Evolutionary conservation across 1,140 invertebrate species (phyloP), one percentile per base, ranked within the genome.

Genomic region (Drosophila littoralis): DNA sequence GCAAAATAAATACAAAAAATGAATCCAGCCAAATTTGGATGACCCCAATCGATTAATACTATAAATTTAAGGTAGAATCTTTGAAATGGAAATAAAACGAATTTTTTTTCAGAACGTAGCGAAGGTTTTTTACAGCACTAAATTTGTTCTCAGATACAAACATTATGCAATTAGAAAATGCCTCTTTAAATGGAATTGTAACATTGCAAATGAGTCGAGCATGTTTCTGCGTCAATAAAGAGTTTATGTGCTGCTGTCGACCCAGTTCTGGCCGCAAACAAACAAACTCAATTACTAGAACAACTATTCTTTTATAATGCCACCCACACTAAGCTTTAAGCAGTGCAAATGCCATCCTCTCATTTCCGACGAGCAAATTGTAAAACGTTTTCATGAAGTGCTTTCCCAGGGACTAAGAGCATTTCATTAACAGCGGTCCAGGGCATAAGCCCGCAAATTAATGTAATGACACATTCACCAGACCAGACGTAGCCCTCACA

Each of bases 401-500:
- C 43, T 67, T 71, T 58, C 15, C 33, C 35, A 28, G 46, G 13
- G 48, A 50, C 50, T 73, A 65, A 50, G 33, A 69, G 79, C 69
- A 66, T 73, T 81, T 66, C 79, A 81, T 81, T 81, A 81, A 65
- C 66, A 66, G 57, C 61, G 43, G 15, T 48, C 40, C 60, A 67
- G 58, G 54, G 61, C 76, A 64, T 84, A 77, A 83, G 65, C 17
- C 59, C 57, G 71, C 75, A 81, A 85, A 81, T 85, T 81, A 86
- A 75, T 72, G 55, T 86, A 78, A 86, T 81, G 75, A 75, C 77
- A 69, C 50, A 69, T 17, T 28, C 61, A 70, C 13, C 52, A 32
- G 52, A n/a, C 42, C 43, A 70, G 9, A 50, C 32, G 40, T 28
- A 28, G 22, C 42, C n/a, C 22, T 10, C 32, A 57, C 32, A 40